Evolutionary conservation across 2,113 vertebrate genomes (phyloP).

Genomic region (Sprattus sprattus): DNA sequence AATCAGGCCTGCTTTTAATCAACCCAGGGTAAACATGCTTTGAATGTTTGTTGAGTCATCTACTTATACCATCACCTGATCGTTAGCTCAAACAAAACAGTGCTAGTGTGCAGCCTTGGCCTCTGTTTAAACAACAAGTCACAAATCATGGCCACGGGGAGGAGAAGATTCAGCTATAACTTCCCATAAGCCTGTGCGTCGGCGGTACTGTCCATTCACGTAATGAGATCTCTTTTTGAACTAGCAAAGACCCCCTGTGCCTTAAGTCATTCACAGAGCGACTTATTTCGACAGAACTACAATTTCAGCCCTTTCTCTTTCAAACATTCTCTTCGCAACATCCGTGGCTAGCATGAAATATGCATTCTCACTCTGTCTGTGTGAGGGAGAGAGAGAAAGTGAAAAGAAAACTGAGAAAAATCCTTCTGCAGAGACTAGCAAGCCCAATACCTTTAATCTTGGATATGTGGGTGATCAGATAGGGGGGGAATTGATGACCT

Average conservation of each 20-base stretch:
- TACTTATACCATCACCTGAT: constrained; percentile 73
- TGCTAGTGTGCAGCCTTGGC: constrained; percentile 37
- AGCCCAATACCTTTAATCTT: constrained; percentile 24
- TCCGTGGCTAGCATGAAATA: not conserved
- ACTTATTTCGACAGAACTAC: not conserved
- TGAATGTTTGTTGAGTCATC: constrained; percentile 74
- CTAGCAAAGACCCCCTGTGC: not conserved
- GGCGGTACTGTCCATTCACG: not conserved
- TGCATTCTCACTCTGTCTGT: not conserved
- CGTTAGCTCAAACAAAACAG: constrained; percentile 60
- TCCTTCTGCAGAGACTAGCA: constrained; percentile 54
- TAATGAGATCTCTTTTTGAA: not conserved
- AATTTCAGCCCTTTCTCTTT: not conserved
- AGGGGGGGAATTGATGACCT: constrained; percentile 75
- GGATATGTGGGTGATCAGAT: constrained; percentile 74
- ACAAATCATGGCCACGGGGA: constrained; percentile 21
- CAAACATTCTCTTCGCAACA: not conserved
- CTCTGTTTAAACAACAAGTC: constrained; percentile 18
- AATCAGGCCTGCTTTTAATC: constrained; percentile 67
- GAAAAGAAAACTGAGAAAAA: not conserved
- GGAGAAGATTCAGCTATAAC: not conserved
- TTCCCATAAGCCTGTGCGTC: not conserved
- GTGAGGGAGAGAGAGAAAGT: constrained; percentile 57
- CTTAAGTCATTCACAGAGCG: not conserved
- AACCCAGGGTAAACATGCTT: constrained; percentile 70